phyloP scores from a whole-genome alignment of 2,797 vertebrate species.

The Novumbra hubbsi region DNA sequence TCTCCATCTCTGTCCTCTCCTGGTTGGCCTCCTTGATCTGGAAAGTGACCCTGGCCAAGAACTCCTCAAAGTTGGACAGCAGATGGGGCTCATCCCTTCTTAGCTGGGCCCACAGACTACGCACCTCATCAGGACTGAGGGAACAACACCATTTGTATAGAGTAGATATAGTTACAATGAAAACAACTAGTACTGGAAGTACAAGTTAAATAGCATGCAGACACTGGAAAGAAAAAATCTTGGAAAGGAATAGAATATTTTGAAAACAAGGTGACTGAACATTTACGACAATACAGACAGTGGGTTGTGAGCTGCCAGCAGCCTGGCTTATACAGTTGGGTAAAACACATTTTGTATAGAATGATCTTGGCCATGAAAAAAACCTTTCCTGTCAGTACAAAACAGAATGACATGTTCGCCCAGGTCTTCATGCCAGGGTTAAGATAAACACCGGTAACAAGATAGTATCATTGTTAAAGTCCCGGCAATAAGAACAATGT shows the following conservation, averaged over 20 bases:
- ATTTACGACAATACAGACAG: not conserved
- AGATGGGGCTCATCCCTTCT: conserved; percentile 84
- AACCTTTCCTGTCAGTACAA: not conserved
- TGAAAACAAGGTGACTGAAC: not conserved
- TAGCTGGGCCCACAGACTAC: conserved; percentile 84
- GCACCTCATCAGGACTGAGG: conserved; percentile 79
- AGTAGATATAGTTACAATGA: not conserved
- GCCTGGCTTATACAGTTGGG: not conserved
- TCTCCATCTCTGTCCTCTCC: conserved; percentile 88
- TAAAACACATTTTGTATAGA: conserved; percentile 11
- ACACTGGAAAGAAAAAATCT: too few relatives aligned
- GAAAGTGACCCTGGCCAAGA: conserved; percentile 82
- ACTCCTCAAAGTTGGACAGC: conserved; percentile 87
- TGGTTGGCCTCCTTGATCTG: conserved; percentile 87
- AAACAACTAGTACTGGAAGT: not conserved
- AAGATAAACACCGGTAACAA: not conserved
- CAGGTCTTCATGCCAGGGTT: not conserved
- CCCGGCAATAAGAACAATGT: not conserved
- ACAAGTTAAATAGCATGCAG: not conserved
- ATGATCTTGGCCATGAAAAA: conserved; percentile 22
- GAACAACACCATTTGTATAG: not conserved
- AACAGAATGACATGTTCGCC: not conserved
- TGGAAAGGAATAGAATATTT: too few relatives aligned
- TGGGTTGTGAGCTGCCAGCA: not conserved
- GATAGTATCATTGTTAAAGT: not conserved